A percentile compares a stretch with the other conserved stretches of the same genome.
Evolutionary conservation across 2,888 invertebrate genomes (phyloP).

Genomic region (Agrotis segetum): DNA sequence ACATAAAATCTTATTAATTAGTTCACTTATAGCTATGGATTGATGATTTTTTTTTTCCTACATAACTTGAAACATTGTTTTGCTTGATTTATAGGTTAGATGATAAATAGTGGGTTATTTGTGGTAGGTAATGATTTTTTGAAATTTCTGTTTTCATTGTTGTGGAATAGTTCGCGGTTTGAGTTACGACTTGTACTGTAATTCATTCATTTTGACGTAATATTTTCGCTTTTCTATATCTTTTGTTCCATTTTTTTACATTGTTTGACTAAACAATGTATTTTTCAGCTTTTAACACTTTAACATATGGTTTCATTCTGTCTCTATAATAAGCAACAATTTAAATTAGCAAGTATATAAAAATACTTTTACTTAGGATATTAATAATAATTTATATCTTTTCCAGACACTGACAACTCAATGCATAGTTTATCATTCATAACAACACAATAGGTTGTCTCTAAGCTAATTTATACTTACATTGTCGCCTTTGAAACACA

Average conservation of each 20-base stretch:
- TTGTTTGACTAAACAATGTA: background rate
- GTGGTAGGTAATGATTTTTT: conserved; percentile 30
- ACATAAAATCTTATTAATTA: conserved; percentile 67
- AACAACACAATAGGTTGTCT: conserved; percentile 12
- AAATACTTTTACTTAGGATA: too few species aligned
- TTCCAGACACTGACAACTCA: background rate
- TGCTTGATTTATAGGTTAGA: conserved; percentile 47
- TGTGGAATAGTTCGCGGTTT: conserved; percentile 6
- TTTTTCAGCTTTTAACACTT: background rate
- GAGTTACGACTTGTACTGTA: conserved; percentile 7
- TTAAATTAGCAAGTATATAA: background rate
- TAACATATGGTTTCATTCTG: too few species aligned
- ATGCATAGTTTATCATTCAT: conserved; percentile 6
- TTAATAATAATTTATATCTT: conserved; percentile 3
- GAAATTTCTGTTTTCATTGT: conserved; percentile 20
- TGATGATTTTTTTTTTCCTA: conserved; percentile 49
- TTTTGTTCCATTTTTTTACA: conserved; percentile 7
- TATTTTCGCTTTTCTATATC: conserved; percentile 19
- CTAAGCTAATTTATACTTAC: conserved; percentile 33
- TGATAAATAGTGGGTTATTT: conserved; percentile 21
- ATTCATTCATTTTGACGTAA: conserved; percentile 20
- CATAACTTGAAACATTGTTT: conserved; percentile 23
- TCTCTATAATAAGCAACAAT: background rate
- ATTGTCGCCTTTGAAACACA: conserved; percentile 29
- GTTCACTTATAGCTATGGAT: conserved; percentile 50